Base-by-base conservation (phyloP, 2,888 invertebrate species). In the Formica aserva region DNA sequence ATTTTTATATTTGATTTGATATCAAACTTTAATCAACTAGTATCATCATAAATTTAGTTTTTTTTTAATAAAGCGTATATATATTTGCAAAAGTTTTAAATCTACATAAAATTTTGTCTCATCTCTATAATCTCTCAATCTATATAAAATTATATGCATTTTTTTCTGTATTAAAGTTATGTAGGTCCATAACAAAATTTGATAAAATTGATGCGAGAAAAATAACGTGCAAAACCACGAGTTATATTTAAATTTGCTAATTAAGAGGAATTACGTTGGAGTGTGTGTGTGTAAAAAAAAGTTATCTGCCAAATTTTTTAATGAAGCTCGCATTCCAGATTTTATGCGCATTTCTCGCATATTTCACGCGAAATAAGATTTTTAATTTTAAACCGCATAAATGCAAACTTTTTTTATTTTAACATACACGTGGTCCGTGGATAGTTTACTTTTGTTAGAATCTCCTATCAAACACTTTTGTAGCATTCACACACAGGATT, bases 241-340 rank as follows among this genome's bases (percentile, higher is more conserved):
- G 26, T 35, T 71, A 22, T 55, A 55, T 55, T 55, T 22, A 5
- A n/a, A 71, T 29, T 15, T 4, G n/a, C n/a, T 55, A 35, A 55
- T 22, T 55, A 26, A 32, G 3, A 71, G 41, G 4, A 26, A 71
- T 15, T 22, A 71, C 13, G 6, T 15, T 15, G 13, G 9, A 29
- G 22, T 38, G 22, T 8, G 18, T 69, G 41, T n/a, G 18, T 29
- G 9, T n/a, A 8, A n/a, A 55, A 6, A 15, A 15, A 71, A 71
- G 9, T 15, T 71, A 35, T 35, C 22, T 22, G 15, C 22, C 35
- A 55, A 55, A 11, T 71, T 26, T 71, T 71, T 71, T 72, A 72
- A 72, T 72, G 57, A 57, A 57, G 3, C 26, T 57, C 18, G 18
- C 55, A 72, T 72, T 72, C 18, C 26, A 72, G 22, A 72, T 57